These are phyloP conservation scores for Trichopria drosophilae DNA, from an alignment of 2,888 invertebrate genomes.

Conservation along the genomic window DNA sequence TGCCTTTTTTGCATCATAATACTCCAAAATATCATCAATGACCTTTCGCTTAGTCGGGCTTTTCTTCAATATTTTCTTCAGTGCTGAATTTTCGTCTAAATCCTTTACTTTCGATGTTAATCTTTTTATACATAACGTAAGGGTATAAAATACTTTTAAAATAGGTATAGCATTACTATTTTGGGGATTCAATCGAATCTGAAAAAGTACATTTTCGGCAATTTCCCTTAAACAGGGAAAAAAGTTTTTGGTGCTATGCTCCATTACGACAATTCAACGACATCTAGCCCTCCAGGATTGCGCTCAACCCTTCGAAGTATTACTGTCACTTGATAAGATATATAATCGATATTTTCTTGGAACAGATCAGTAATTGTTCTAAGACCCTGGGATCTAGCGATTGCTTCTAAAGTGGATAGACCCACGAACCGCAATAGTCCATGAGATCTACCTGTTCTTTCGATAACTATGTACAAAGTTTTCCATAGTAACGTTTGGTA, in stretches of 20 bases:
- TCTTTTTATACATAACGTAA: slow-evolving; percentile 65
- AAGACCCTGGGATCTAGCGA: slow-evolving; percentile 65
- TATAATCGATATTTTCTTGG: slow-evolving; percentile 72
- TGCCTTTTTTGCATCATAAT: slow-evolving; percentile 49
- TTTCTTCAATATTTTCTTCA: slow-evolving; percentile 26
- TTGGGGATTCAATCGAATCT: slow-evolving; percentile 65
- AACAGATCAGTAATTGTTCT: slow-evolving; percentile 65
- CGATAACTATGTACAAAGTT: slow-evolving; percentile 70
- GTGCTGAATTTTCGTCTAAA: slow-evolving; percentile 20
- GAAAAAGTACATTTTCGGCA: slow-evolving; percentile 68
- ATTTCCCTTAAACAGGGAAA: slow-evolving; percentile 70
- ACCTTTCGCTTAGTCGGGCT: slow-evolving; percentile 41
- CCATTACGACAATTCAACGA: slow-evolving; percentile 73
- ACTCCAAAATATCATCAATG: slow-evolving; percentile 57
- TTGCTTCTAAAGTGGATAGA: slow-evolving; percentile 62
- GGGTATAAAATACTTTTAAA: slow-evolving; percentile 72
- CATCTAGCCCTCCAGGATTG: slow-evolving; percentile 70
- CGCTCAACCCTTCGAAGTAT: slow-evolving; percentile 67
- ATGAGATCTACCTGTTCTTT: slow-evolving; percentile 72
- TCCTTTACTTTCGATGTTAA: slow-evolving; percentile 60
- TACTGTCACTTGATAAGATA: slow-evolving; percentile 70
- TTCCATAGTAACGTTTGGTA: slow-evolving; percentile 68
- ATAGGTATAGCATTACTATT: slow-evolving; percentile 66
- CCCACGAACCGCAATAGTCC: slow-evolving; percentile 67
- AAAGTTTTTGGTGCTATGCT: slow-evolving; percentile 68